Conservation (phyloP, 2,888 invertebrate genomes). For the Drosophila macrospina region DNA sequence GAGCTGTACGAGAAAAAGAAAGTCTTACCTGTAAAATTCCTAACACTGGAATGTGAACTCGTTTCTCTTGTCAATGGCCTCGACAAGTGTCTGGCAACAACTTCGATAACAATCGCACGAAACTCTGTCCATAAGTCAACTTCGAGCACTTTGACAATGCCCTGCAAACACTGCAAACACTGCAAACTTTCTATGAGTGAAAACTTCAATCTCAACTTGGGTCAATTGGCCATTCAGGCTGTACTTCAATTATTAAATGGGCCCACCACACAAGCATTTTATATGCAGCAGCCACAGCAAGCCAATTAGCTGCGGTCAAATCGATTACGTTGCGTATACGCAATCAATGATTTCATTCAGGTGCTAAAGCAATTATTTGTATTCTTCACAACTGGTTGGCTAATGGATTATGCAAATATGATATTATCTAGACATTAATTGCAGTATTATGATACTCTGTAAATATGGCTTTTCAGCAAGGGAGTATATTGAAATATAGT, state of each 20-base stretch:
- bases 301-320: constrained; percentile 47
- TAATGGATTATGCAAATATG: constrained; percentile 37
- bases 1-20: background rate
- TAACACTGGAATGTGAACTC: constrained; percentile 25
- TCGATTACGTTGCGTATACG: constrained; percentile 29
- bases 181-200: constrained; percentile 21
- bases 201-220: constrained; percentile 21
- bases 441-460: constrained; percentile 2
- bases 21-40: constrained; percentile 45
- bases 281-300: background rate
- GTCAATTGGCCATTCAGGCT: background rate
- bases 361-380: constrained; percentile 17
- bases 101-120: constrained; percentile 38
- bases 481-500: background rate
- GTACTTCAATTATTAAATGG: constrained; percentile 13
- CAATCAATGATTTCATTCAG: constrained; percentile 23
- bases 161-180: too few relatives aligned
- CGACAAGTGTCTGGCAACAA: constrained; percentile 28
- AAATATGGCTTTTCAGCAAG: too few relatives aligned
- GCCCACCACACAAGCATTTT: background rate
- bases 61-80: constrained; percentile 16
- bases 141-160: constrained; percentile 22
- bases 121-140: constrained; percentile 29
- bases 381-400: constrained; percentile 2
- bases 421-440: constrained; percentile 33